phyloP scores from a whole-genome alignment of 2,797 vertebrate genomes.

The Phalloptychus januarius region DNA sequence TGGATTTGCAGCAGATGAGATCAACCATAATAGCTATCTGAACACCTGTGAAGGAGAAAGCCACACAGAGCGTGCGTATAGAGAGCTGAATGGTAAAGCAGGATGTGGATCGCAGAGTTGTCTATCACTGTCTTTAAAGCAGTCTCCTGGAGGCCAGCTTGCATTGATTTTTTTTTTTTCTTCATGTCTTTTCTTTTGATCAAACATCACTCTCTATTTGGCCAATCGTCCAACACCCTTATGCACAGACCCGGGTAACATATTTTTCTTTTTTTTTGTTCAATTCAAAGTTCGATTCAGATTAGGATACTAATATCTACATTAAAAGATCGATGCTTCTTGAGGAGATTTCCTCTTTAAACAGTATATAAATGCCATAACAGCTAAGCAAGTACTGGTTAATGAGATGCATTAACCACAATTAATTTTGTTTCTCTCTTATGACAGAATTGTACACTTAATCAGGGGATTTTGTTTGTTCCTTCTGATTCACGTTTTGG shows the following conservation, averaged over 20 bases:
- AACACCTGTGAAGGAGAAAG: constrained; percentile 83
- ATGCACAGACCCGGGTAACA: constrained; percentile 76
- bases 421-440: constrained; percentile 75
- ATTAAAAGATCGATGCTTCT: constrained; percentile 78
- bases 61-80: constrained; percentile 65
- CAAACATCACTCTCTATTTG: constrained; percentile 68
- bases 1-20: constrained; percentile 81
- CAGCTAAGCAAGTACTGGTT: constrained; percentile 76
- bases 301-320: constrained; percentile 80
- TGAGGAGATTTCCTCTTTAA: constrained; percentile 79
- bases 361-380: constrained; percentile 82
- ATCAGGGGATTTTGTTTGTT: constrained; percentile 80
- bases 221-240: constrained; percentile 75
- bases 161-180: constrained; percentile 60
- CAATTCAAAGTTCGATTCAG: constrained; percentile 73
- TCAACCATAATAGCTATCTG: constrained; percentile 79
- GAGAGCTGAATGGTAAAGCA: constrained; percentile 75
- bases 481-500: constrained; percentile 81
- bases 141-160: constrained; percentile 72
- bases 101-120: constrained; percentile 78
- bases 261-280: not conserved
- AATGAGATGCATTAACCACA: constrained; percentile 70
- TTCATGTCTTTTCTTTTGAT: constrained; percentile 47
- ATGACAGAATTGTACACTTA: constrained; percentile 78
- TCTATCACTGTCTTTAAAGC: constrained; percentile 80